Percentiles rank a stretch among this genome's conserved stretches.
Conservation (phyloP, 2,113 vertebrate genomes). For the Psammodynastes pulverulentus region DNA sequence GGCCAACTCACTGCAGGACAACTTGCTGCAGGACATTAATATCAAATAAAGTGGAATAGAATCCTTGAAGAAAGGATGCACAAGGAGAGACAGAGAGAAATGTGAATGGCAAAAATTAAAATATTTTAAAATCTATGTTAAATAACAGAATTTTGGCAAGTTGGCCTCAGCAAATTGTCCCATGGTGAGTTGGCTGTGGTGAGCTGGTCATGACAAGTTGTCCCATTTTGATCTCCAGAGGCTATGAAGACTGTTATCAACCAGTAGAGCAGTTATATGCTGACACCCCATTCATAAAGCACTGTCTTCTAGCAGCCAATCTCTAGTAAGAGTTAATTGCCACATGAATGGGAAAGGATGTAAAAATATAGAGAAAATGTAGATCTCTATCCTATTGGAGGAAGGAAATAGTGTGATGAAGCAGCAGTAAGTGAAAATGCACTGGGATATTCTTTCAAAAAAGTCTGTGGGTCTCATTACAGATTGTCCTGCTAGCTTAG, state of each 20-base stretch:
- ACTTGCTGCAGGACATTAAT: background rate
- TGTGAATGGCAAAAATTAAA: background rate
- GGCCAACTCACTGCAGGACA: background rate
- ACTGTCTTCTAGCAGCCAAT: constrained; percentile 10
- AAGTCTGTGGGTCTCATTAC: background rate
- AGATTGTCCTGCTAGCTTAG: background rate
- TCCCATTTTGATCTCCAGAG: background rate
- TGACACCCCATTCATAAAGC: background rate
- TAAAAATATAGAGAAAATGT: constrained; percentile 47
- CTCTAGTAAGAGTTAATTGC: constrained; percentile 30
- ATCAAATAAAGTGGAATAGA: background rate
- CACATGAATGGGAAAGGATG: constrained; percentile 34
- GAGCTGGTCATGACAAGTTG: background rate
- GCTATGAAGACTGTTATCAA: background rate
- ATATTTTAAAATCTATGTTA: background rate
- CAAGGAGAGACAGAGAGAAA: background rate
- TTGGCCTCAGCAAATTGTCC: too few species aligned
- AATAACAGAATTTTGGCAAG: too few species aligned
- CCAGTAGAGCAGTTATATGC: background rate
- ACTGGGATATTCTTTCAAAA: background rate
- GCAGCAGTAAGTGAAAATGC: background rate
- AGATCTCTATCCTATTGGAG: constrained; percentile 20
- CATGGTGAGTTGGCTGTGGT: too few species aligned
- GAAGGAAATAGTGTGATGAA: constrained; percentile 16
- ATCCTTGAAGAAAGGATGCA: background rate